Evolutionary conservation across 2,888 invertebrate species (phyloP).

Genomic region (Syrphus vitripennis): DNA sequence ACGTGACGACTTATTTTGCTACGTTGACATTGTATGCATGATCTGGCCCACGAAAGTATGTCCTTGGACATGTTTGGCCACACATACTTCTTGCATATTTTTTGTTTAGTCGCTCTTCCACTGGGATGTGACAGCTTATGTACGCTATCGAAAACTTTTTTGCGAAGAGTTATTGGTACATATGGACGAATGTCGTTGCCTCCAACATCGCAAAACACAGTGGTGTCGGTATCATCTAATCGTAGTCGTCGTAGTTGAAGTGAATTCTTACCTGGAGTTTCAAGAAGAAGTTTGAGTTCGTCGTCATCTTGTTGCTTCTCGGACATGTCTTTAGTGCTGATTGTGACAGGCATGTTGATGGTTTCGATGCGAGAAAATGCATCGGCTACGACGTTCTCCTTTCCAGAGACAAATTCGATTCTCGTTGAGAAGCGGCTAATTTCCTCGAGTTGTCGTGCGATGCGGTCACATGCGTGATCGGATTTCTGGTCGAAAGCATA

Average conservation of each 20-base stretch:
- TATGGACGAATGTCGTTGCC: not conserved
- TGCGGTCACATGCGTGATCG: slow-evolving; percentile 28
- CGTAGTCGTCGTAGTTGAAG: slow-evolving; percentile 25
- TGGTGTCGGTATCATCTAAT: slow-evolving; percentile 7
- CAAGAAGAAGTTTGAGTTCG: too few relatives aligned
- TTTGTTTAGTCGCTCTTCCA: not conserved
- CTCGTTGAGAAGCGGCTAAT: slow-evolving; percentile 3
- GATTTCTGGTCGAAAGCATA: slow-evolving; percentile 31
- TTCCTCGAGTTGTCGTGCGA: slow-evolving; percentile 11
- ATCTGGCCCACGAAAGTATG: slow-evolving; percentile 12
- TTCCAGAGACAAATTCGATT: not conserved
- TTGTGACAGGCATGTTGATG: slow-evolving; percentile 1
- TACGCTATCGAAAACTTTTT: slow-evolving; percentile 14
- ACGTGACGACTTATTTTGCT: slow-evolving; percentile 23
- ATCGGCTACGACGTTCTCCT: slow-evolving; percentile 18
- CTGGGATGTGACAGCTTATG: slow-evolving; percentile 19
- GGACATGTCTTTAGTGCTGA: not conserved
- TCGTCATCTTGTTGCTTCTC: slow-evolving; percentile 21
- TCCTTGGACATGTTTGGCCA: slow-evolving; percentile 45
- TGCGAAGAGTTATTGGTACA: not conserved
- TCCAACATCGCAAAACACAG: slow-evolving; percentile 1
- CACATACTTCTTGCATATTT: too few relatives aligned
- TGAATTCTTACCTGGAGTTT: slow-evolving; percentile 13
- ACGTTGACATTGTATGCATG: slow-evolving; percentile 15
- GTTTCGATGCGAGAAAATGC: slow-evolving; percentile 8